Conservation (phyloP, 2,113 vertebrate species). For the Marmota flaviventris region DNA sequence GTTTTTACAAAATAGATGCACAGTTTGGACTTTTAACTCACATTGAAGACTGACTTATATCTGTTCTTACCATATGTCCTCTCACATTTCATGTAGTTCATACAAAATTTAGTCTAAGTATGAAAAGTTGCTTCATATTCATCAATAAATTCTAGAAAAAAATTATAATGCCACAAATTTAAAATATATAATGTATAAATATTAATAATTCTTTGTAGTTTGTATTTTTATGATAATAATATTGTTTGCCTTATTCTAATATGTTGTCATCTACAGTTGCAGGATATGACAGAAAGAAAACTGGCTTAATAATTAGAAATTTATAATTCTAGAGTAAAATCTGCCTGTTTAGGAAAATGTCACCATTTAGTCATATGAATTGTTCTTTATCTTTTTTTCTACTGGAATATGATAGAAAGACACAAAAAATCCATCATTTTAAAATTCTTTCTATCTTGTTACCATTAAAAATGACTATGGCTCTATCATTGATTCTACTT, state of each 20-base stretch:
- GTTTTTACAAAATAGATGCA: background rate
- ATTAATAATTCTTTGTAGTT: background rate
- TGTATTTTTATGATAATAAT: background rate
- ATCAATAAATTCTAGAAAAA: background rate
- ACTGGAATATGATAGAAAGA: background rate
- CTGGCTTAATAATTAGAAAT: background rate
- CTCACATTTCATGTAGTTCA: background rate
- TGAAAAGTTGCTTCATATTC: background rate
- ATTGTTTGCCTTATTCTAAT: background rate
- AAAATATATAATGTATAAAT: background rate
- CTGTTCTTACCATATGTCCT: background rate
- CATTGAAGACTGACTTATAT: background rate
- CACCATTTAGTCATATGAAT: background rate
- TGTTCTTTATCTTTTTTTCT: background rate
- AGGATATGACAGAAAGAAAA: background rate
- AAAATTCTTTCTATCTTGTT: background rate
- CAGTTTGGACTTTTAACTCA: background rate
- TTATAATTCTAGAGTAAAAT: background rate
- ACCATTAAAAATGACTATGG: background rate
- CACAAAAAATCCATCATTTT: background rate
- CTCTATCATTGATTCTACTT: background rate
- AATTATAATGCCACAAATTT: background rate
- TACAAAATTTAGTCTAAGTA: background rate
- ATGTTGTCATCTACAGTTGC: background rate
- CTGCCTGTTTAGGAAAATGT: background rate